A percentile compares a stretch with the other conserved stretches of the same genome.
Evolutionary conservation across 1,140 invertebrate genomes (phyloP).

Genomic region (Oreohelix idahoensis): DNA sequence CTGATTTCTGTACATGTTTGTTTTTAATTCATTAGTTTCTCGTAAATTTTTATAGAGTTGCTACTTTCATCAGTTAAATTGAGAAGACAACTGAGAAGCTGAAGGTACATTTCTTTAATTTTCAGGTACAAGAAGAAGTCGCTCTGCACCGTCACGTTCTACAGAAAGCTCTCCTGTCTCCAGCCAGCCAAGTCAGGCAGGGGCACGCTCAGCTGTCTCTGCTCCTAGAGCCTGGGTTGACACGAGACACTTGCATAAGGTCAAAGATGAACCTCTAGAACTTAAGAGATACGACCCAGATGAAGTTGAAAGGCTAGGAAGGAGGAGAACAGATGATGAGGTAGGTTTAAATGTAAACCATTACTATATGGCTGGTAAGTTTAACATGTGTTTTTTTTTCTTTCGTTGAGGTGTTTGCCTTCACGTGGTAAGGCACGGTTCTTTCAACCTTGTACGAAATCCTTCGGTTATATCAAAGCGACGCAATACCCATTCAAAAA

Average conservation of each 20-base stretch:
- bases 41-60: no score
- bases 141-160: slow-evolving; percentile 66
- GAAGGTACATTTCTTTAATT: background rate
- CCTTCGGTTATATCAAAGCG: no score
- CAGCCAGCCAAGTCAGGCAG: slow-evolving; percentile 50
- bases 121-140: slow-evolving; percentile 65
- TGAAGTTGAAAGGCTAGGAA: slow-evolving; percentile 76
- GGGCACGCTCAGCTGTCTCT: slow-evolving; percentile 52
- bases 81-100: no score
- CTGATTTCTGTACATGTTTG: no score
- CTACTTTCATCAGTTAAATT: no score
- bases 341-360: slow-evolving; percentile 19
- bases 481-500: no score
- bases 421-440: no score
- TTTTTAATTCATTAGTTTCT: no score
- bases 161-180: slow-evolving; percentile 60
- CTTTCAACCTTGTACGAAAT: no score
- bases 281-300: slow-evolving; percentile 75
- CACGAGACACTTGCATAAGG: slow-evolving; percentile 55
- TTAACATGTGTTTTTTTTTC: no score
- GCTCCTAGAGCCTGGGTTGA: slow-evolving; percentile 66
- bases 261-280: slow-evolving; percentile 68
- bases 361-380: no score
- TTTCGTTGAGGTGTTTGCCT: no score
- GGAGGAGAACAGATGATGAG: slow-evolving; percentile 73